These are phyloP conservation scores for Daubentonia madagascariensis DNA, from an alignment of 2,113 vertebrate species.

Conservation along the genomic window DNA sequence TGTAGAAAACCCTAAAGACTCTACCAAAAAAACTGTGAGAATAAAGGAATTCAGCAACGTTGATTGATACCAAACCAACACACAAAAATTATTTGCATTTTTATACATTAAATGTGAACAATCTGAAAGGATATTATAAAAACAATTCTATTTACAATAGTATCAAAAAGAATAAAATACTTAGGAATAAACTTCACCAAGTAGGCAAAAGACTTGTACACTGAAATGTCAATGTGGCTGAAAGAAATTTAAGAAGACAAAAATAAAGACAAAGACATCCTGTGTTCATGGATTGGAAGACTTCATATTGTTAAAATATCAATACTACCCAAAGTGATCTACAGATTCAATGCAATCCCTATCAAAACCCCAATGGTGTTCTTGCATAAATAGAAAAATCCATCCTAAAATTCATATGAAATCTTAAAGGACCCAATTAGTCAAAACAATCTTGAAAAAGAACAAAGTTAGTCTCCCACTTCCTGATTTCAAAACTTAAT, in stretches of 20 bases:
- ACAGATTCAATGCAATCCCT: neutral
- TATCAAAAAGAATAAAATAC: neutral
- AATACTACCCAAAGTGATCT: neutral
- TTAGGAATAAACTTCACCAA: neutral
- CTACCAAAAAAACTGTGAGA: neutral
- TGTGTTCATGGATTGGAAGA: neutral
- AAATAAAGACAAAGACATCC: neutral
- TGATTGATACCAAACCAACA: neutral
- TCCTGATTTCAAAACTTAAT: neutral
- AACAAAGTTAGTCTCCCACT: neutral
- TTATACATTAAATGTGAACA: neutral
- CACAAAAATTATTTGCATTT: neutral
- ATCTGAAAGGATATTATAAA: neutral
- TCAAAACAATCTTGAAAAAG: neutral
- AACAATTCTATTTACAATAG: neutral
- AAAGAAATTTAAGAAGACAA: neutral
- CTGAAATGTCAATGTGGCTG: neutral
- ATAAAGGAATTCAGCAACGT: neutral
- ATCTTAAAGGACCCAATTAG: neutral
- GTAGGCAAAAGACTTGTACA: neutral
- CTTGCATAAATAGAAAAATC: neutral
- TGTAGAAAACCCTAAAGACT: neutral
- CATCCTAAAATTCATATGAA: neutral
- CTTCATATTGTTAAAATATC: neutral
- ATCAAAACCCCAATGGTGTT: neutral